A percentile compares a stretch with the other conserved stretches of the same genome.
Conservation (phyloP, 2,888 invertebrate genomes). For the Nemoura dubitans region DNA sequence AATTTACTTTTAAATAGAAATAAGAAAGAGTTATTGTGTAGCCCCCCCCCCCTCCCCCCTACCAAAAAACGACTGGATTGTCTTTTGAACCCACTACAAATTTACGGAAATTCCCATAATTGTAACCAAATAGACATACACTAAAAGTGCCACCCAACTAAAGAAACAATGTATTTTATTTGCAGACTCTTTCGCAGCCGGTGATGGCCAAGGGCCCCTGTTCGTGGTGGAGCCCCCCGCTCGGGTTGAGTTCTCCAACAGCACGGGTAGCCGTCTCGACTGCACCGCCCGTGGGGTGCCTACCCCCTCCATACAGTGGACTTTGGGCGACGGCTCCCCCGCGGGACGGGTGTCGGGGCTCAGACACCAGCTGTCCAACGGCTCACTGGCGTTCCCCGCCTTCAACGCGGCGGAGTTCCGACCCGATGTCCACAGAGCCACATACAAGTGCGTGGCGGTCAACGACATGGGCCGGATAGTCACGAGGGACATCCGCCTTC, state of each 20-base stretch:
- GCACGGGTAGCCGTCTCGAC: conserved; percentile 48
- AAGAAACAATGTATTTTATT: conserved; percentile 45
- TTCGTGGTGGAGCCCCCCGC: conserved; percentile 48
- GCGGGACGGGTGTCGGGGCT: conserved; percentile 53
- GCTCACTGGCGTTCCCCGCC: conserved; percentile 54
- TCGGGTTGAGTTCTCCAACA: conserved; percentile 48
- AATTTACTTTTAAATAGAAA: too few relatives aligned
- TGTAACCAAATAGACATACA: too few relatives aligned
- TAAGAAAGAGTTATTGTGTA: too few relatives aligned
- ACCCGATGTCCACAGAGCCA: conserved; percentile 55
- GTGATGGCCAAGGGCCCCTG: conserved; percentile 56
- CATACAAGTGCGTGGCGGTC: conserved; percentile 52
- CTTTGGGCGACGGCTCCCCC: conserved; percentile 51
- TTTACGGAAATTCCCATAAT: too few relatives aligned
- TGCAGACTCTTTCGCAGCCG: conserved; percentile 59
- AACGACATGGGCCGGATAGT: conserved; percentile 50
- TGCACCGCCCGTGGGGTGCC: conserved; percentile 48
- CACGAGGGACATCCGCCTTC: conserved; percentile 50
- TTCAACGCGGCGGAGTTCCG: conserved; percentile 55
- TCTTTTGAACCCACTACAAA: too few relatives aligned
- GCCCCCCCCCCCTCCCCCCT: too few relatives aligned
- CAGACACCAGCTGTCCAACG: conserved; percentile 53
- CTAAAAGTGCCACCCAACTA: too few relatives aligned
- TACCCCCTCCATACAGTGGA: conserved; percentile 52
- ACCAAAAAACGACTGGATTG: too few relatives aligned